A percentile compares a stretch with the other conserved stretches of the same genome.
Evolutionary conservation across 2,797 vertebrate genomes (phyloP).

Genomic region (Lutjanus campechanus): DNA sequence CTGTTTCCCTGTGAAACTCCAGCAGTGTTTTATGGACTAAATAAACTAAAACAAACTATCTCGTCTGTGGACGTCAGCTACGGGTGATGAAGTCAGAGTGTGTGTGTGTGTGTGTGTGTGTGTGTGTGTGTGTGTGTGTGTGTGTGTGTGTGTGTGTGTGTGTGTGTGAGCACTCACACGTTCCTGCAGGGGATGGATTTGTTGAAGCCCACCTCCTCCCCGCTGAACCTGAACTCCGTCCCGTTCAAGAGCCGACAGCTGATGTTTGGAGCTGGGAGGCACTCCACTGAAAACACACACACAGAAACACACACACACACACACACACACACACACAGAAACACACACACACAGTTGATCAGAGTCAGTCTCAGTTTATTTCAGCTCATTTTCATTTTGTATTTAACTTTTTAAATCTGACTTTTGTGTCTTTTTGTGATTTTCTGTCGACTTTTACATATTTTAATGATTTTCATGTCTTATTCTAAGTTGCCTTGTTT

Average conservation of each 20-base stretch:
- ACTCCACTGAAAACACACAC: slow-evolving; percentile 70
- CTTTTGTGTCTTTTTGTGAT: not conserved
- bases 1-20: too few relatives aligned
- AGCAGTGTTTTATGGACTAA: too few relatives aligned
- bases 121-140: slow-evolving; percentile 26
- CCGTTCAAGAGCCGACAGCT: slow-evolving; percentile 91
- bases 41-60: too few relatives aligned
- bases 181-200: slow-evolving; percentile 92
- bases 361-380: not conserved
- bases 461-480: not conserved
- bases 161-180: slow-evolving; percentile 88
- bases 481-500: not conserved
- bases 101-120: slow-evolving; percentile 25
- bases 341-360: slow-evolving; percentile 1
- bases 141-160: slow-evolving; percentile 18
- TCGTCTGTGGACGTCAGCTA: too few relatives aligned
- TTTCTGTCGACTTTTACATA: not conserved
- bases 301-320: slow-evolving; percentile 5
- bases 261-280: slow-evolving; percentile 94
- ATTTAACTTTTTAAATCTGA: not conserved
- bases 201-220: slow-evolving; percentile 92
- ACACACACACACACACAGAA: slow-evolving; percentile 19
- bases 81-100: too few relatives aligned
- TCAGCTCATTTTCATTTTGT: not conserved
- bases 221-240: slow-evolving; percentile 90